Base-by-base conservation (phyloP, 2,888 invertebrate genomes). In the Drosophila birchii region DNA sequence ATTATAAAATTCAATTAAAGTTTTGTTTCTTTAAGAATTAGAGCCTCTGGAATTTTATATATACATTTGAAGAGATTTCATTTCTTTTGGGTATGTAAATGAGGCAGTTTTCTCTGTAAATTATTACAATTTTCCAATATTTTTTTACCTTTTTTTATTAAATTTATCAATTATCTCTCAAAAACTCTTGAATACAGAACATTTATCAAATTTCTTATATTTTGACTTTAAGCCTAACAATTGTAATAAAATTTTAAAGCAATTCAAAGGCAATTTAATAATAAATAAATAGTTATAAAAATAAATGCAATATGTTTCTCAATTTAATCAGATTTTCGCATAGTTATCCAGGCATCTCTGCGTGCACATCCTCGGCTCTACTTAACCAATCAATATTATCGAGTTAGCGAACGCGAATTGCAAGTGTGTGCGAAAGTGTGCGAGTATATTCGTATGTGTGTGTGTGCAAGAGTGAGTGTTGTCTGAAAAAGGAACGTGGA, bases 331-430 rank as follows among this genome's bases (percentile, higher is more conserved):
- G 5, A 51, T 16, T 29, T 53, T 12, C 18, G 6, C 7, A 18
- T 6, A n/a, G 39, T 9, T 54, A n/a, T 9, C 18, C 26, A 4
- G 36, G 18, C 56, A 62, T 16, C 43, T 34, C 20, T 29, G 9
- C 54, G 5, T 16, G 18, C n/a, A 43, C 34, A 56, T 16, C 56
- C 57, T 57, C 5, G 36, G 8, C 45, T 53, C 45, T 56, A 43
- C 51, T 64, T 58, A 69, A 66, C 79, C 73, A 83, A 85, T 81
- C 78, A 82, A 72, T 79, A 82, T 75, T 79, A 84, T 76, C 78
- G 76, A 80, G 82, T 79, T 81, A 63, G 64, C 58, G 38, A 53
- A 67, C 60, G 53, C 51, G 45, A 55, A 53, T 16, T 41, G 54
- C 56, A 23, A 49, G 38, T 38, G 51, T 51, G 51, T 51, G 14